Base-by-base conservation (phyloP, 2,797 vertebrate genomes). In the Betta splendens region DNA sequence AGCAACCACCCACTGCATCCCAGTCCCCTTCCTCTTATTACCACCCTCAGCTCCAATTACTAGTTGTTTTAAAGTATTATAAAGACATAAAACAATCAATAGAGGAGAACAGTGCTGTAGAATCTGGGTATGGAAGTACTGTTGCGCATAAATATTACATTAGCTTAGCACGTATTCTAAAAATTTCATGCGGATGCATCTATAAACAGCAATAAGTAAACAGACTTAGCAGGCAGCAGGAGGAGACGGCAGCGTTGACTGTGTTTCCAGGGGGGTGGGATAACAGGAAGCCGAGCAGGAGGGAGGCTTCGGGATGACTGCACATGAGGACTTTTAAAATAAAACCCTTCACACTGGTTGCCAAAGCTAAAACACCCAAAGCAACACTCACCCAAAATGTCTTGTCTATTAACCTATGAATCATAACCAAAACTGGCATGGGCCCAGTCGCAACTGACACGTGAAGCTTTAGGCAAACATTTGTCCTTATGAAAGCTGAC, bases 331-430 rank as follows among this genome's bases (percentile, higher is more conserved):
- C 56, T 80, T 69, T 82, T 84, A 66, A 79, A 79, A 86, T 64
- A 73, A 72, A 83, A 68, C 22, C 69, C 62, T 63, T 38, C 31
- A 22, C 68, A 51, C 69, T 68, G 65, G 76, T 82, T 80, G 72
- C 77, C 82, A 80, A 72, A 77, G 69, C 71, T 69, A 79, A 83
- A 87, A 83, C 74, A 85, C 79, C 65, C 32, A 79, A 74, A 88
- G 77, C 84, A 79, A 80, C 83, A 77, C 69, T 80, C 69, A 36
- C 72, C 78, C 72, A 80, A 81, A 87, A 89, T 80, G 72, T 83
- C 82, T 85, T 77, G 75, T 84, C 80, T 84, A 87, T 87, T 89
- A 86, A 89, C 83, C 82, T 79, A 88, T 87, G 86, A 90, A 88
- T 89, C 89, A 89, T 83, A 80, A 69, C 53, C 28, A 50, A 76